Conservation (phyloP, 2,113 vertebrate species). For the Pandion haliaetus region DNA sequence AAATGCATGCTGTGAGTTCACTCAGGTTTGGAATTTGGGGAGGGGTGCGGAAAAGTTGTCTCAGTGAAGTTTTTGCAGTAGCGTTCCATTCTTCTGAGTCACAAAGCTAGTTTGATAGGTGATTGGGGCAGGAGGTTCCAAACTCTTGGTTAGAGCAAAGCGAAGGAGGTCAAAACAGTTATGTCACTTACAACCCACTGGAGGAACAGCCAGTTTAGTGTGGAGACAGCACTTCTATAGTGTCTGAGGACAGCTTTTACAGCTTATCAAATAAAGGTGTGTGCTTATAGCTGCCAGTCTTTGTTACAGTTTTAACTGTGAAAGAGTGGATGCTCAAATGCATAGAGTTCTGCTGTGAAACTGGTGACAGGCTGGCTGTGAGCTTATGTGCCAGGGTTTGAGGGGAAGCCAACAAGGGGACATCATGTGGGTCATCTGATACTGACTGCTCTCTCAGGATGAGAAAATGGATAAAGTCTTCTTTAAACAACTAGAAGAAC, state of each 20-base stretch:
- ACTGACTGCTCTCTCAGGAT: neutral
- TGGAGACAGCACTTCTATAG: no score
- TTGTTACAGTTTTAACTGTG: neutral
- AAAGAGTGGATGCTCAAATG: neutral
- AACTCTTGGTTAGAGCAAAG: neutral
- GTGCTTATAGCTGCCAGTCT: neutral
- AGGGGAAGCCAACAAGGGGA: neutral
- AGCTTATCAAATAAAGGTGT: neutral
- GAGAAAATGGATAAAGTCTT: neutral
- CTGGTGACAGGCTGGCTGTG: neutral
- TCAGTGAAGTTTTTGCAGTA: neutral
- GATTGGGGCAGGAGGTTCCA: neutral
- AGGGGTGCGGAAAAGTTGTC: neutral
- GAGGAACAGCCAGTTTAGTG: neutral
- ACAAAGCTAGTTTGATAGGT: neutral
- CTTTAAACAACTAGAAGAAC: neutral
- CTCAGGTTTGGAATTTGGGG: neutral
- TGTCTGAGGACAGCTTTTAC: neutral
- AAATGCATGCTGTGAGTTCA: neutral
- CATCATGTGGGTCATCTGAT: neutral
- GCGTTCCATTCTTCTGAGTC: neutral
- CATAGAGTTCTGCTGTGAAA: neutral
- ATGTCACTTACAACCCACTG: neutral
- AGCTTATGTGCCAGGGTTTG: neutral
- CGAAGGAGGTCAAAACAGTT: neutral